These are phyloP conservation scores for Hippopotamus amphibius DNA, from an alignment of 2,113 vertebrate genomes.

Conservation along the genomic window DNA sequence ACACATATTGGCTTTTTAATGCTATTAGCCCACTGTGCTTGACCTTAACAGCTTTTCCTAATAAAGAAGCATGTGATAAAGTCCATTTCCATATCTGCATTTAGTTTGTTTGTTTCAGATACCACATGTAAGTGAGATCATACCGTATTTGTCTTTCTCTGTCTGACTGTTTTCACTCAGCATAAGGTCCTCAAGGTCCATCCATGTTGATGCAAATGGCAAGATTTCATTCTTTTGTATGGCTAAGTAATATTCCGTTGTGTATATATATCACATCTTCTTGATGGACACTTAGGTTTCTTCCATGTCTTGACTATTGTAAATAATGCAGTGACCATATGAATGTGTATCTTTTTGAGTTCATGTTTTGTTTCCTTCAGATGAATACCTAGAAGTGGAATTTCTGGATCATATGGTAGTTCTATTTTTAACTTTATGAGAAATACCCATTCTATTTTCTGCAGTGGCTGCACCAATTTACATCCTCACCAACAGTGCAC, in stretches of 20 bases:
- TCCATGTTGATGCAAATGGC: neutral
- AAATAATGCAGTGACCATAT: neutral
- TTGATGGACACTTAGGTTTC: neutral
- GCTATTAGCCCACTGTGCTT: neutral
- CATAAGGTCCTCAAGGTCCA: neutral
- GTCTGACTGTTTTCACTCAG: neutral
- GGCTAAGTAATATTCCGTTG: neutral
- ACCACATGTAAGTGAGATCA: neutral
- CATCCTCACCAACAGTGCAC: neutral
- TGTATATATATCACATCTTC: neutral
- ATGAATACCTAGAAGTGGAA: neutral
- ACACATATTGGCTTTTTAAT: neutral
- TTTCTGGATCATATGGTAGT: neutral
- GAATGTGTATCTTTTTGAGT: neutral
- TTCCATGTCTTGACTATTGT: neutral
- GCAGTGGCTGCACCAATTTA: neutral
- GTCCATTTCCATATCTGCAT: neutral
- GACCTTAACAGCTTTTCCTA: neutral
- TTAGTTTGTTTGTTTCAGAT: neutral
- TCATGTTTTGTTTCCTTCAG: neutral
- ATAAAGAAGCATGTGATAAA: neutral
- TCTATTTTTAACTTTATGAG: neutral
- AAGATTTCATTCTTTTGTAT: neutral
- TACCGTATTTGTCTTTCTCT: neutral
- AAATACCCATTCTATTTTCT: neutral